A percentile compares a stretch with the other conserved stretches of the same genome.
Evolutionary conservation across 2,797 vertebrate genomes (phyloP).

Genomic region (Nasua narica): DNA sequence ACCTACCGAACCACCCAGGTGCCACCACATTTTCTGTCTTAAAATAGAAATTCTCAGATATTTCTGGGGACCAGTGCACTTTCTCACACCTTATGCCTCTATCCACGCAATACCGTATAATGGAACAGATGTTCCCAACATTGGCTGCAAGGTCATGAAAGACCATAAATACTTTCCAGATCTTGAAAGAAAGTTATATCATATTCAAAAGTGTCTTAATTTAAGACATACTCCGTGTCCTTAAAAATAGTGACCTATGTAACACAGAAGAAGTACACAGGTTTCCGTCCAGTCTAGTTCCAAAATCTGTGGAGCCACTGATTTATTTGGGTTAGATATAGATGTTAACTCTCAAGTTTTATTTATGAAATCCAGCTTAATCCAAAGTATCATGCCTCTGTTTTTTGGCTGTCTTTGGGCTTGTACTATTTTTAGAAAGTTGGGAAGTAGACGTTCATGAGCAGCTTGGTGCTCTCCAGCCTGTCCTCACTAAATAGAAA

Average conservation of each 20-base stretch:
- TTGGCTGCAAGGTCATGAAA: neutral
- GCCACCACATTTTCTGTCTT: neutral
- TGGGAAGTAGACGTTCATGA: neutral
- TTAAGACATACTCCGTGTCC: neutral
- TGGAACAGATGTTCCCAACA: neutral
- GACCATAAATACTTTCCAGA: neutral
- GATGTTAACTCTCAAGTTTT: neutral
- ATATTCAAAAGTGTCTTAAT: neutral
- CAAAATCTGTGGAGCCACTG: neutral
- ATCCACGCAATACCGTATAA: fast-evolving
- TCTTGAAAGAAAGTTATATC: neutral
- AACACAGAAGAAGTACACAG: neutral
- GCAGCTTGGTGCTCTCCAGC: neutral
- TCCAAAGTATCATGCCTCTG: neutral
- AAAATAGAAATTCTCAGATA: neutral
- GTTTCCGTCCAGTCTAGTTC: neutral
- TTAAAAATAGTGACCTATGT: neutral
- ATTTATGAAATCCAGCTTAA: neutral
- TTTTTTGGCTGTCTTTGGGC: neutral
- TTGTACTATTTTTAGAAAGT: neutral
- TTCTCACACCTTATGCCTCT: neutral
- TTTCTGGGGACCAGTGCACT: neutral
- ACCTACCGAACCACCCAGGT: neutral
- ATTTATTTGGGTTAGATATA: neutral
- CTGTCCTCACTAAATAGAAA: neutral